Conservation (phyloP, 2,797 vertebrate species). For the Acanthiza pusilla region DNA sequence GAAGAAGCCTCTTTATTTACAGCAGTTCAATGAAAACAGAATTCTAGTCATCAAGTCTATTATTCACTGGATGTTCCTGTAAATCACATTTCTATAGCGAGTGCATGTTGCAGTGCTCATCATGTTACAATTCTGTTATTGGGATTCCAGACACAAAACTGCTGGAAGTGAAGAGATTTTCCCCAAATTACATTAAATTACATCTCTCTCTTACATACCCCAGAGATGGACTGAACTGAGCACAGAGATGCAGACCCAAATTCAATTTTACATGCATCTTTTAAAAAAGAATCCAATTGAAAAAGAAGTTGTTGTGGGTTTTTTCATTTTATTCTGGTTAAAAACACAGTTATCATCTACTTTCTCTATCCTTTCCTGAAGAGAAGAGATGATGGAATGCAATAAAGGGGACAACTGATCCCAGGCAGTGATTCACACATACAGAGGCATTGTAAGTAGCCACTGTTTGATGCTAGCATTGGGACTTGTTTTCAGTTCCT, state of each 20-base stretch:
- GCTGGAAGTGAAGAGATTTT: not conserved
- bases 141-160: constrained; percentile 4
- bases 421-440: not conserved
- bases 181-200: not conserved
- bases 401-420: not conserved
- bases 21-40: constrained; percentile 16
- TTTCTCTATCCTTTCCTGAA: not conserved
- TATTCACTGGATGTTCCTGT: constrained; percentile 7
- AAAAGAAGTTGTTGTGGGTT: not conserved
- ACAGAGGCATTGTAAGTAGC: not conserved
- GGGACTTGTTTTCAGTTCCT: not conserved
- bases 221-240: not conserved
- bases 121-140: not conserved
- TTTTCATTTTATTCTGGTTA: not conserved
- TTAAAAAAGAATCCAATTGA: not conserved
- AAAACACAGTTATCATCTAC: not conserved
- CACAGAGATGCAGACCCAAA: not conserved
- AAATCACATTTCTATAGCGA: not conserved
- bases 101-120: not conserved
- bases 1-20: constrained; percentile 37
- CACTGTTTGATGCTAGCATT: not conserved
- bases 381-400: not conserved
- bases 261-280: not conserved
- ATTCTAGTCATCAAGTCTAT: constrained; percentile 15
- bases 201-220: not conserved